Evolutionary conservation across 1,140 invertebrate species (phyloP).

Genomic region (Lamellibrachia luymesi): DNA sequence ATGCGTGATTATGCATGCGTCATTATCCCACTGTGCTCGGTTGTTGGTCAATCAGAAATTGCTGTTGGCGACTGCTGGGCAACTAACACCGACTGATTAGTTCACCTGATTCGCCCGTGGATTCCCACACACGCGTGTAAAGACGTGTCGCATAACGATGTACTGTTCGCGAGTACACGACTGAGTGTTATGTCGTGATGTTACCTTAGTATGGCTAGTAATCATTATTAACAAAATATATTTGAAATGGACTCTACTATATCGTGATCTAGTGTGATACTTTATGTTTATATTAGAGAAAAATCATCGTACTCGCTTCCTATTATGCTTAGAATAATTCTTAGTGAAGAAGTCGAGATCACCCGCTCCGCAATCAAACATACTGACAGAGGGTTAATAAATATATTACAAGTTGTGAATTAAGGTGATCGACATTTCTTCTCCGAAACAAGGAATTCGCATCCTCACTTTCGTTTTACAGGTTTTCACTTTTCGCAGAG

Average conservation of each 20-base stretch:
- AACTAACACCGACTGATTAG: background rate
- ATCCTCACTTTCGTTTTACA: too few species aligned
- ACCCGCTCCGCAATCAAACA: background rate
- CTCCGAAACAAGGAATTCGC: too few species aligned
- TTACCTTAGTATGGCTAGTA: background rate
- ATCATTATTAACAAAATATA: background rate
- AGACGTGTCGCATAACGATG: background rate
- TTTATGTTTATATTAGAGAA: background rate
- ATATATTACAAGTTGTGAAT: too few species aligned
- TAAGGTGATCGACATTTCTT: too few species aligned
- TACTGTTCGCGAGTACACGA: background rate
- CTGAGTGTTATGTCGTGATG: background rate
- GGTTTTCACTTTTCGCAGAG: too few species aligned
- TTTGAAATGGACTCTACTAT: background rate
- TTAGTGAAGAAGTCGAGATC: too few species aligned
- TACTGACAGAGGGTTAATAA: too few species aligned
- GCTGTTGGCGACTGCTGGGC: background rate
- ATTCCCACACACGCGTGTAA: background rate
- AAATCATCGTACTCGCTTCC: background rate
- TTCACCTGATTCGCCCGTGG: background rate
- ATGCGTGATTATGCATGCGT: background rate
- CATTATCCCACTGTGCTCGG: background rate
- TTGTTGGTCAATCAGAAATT: slow-evolving; percentile 5
- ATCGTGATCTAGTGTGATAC: background rate
- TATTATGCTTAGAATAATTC: background rate